Evolutionary conservation across 92 coral and sea anemone species (phyloP), one percentile per base, ranked within the genome.

Genomic region (Palythoa grandiflora): DNA sequence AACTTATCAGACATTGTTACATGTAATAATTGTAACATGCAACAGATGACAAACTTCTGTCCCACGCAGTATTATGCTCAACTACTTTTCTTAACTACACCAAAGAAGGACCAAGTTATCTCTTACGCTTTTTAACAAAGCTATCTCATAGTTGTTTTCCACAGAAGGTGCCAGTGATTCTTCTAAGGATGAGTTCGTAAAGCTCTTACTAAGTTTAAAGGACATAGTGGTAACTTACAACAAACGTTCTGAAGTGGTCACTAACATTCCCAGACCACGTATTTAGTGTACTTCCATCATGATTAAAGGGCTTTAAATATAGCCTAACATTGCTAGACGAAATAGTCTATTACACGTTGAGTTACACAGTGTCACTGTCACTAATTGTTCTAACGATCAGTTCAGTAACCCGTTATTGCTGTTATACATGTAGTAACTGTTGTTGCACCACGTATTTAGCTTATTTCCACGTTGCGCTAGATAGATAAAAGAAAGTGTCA

Each of bases 81-180:
- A 85, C 21, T 85, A 15, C 28, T 85, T 85, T 55, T 85, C 17
- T 73, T 85, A 71, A 73, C 88, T 81, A 85, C 71, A 73, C 50
- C 88, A 73, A 86, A 86, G 70, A 84, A 84, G 88, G 88, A 84
- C 8, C 28, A 84, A 84, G 88, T 38, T 72, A 51, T 50, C 88
- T 55, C 89, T 86, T 75, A 86, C 83, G 28, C 74, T 86, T 75
- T 83, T 86, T 75, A 75, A 86, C 89, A 86, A 75, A 75, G 89
- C 66, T 16, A 84, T 84, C 72, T 48, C 88, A 21, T 59, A 71
- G 71, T 38, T 73, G 81, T 53, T 84, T 84, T 51, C 55, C 79
- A 52, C 88, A 84, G 71, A 84, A 7, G 80, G 47, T 84, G 28
- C 48, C 0, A 54, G 10, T 54, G 60, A 54, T 54, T 0, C 60